Evolutionary conservation across 2,797 vertebrate genomes (phyloP).

Genomic region (Premnoplex brunnescens): DNA sequence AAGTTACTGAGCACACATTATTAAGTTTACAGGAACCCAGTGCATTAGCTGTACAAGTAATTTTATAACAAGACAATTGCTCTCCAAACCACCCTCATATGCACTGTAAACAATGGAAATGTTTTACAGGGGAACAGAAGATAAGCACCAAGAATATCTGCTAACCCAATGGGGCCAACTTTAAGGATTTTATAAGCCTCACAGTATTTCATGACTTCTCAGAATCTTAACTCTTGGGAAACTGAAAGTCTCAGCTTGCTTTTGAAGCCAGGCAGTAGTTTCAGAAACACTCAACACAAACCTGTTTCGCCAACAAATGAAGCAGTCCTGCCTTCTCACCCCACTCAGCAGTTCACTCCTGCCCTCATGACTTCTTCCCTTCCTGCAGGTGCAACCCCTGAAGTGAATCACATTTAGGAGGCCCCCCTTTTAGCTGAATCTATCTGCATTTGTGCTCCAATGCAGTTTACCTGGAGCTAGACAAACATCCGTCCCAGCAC

Average conservation of each 20-base stretch:
- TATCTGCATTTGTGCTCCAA: not conserved
- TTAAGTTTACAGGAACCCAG: not conserved
- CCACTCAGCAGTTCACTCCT: not conserved
- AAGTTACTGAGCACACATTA: not conserved
- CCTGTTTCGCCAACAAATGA: not conserved
- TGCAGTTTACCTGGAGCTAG: not conserved
- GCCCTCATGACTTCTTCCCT: accelerated
- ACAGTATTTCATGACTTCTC: not conserved
- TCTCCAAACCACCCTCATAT: not conserved
- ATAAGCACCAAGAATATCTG: not conserved
- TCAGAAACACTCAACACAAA: not conserved
- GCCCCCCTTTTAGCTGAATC: not conserved
- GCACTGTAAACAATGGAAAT: not conserved
- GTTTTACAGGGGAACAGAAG: not conserved
- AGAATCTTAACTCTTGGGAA: not conserved
- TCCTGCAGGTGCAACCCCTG: not conserved
- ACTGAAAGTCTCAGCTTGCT: not conserved
- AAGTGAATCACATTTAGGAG: not conserved
- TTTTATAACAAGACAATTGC: not conserved
- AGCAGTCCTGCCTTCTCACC: not conserved
- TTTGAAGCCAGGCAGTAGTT: not conserved
- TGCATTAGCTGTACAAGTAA: not conserved
- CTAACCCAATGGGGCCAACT: not conserved
- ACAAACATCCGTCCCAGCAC: not conserved
- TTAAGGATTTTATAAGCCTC: not conserved